Base-by-base conservation (phyloP, 2,888 invertebrate genomes). In the Mycogona germanica region DNA sequence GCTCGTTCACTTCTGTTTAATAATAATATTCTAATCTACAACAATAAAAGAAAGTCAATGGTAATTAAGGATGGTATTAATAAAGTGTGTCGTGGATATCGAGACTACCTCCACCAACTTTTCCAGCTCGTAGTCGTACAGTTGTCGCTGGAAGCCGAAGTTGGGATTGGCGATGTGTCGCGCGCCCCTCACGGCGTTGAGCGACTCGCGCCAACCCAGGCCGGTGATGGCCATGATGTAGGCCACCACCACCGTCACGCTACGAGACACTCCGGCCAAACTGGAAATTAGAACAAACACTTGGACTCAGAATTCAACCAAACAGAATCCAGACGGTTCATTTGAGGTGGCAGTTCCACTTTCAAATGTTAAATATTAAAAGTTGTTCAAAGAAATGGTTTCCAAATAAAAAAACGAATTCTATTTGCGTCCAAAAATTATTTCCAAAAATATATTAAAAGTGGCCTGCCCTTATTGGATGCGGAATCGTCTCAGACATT, bases 171-270 rank as follows among this genome's bases (percentile, higher is more conserved):
- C 95, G 42, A 92, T 87, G 1, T 85, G 81, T 56, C 95, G 78
- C 37, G 92, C 91, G 1, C 88, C 88, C 58, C 92, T 78, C 48
- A 96, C 89, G 57, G 92, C 89, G 73, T 93, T 91, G 58, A 95
- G 73, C 1, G 92, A 84, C 66, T 95, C 93, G 63, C 89, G 85
- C 89, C 92, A 93, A 54, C 79, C 82, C 47, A 95, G 76, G 58
- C 81, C 76, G 28, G 95, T 92, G 57, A 86, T 87, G 44, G 89
- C 85, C 93, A 96, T 95, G 60, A 96, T 85, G 73, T 96, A 96
- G 38, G 95, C 95, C 55, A 92, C 89, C 0, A 89, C 87, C 51
- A 96, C 86, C 0, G 96, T 93, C 60, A 95, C 95, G 66, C 93
- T 93, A 23, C 96, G 80, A 1, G 95, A 95, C 83, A 96, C 92